Evolutionary conservation across 2,113 vertebrate species (phyloP), one percentile per base, ranked within the genome.

Genomic region (Brachirus orientalis): DNA sequence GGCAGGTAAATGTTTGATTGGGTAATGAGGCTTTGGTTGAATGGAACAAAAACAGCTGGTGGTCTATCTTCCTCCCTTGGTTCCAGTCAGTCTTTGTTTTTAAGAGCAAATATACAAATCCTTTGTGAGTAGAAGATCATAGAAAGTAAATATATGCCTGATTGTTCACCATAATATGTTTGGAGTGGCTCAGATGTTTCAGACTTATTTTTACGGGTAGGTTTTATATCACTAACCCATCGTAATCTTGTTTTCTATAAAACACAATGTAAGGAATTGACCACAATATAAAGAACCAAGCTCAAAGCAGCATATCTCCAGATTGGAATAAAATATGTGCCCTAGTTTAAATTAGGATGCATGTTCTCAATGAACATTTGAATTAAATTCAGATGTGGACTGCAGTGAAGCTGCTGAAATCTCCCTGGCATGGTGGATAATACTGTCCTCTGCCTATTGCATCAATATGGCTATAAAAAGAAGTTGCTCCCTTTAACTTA

Each of bases 1-100:
- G 86, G 88, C 57, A 76, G 78, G 90, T 92, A 90, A 93, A 94
- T 92, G 84, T 93, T 94, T 94, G 88, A 92, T 85, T 58, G 70
- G 87, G 71, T 80, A 91, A 72, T 83, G 84, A 86, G 91, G 92
- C 86, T 55, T 80, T 87, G 88, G 88, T 86, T 83, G 80, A 85
- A 87, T 2, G 44, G 80, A 77, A 82, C 72, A 80, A 63, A 77
- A 87, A 81, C 74, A 80, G 66, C 38, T 7, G 7, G 37, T 37
- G 69, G 75, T 85, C 67, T 80, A 72, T 57, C 68, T 77, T 68
- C 22, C 20, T 59, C 54, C 84, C 61, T 11, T 67, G 66, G 79
- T 69, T 79, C 38, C 5, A 60, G 54, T 17, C 7, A 64, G 72
- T 55, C 28, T 28, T 28, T 28, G 28, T 28, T 28, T 28, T 28